Evolutionary conservation across 1,140 invertebrate genomes (phyloP).

Genomic region (Phthorimaea operculella): DNA sequence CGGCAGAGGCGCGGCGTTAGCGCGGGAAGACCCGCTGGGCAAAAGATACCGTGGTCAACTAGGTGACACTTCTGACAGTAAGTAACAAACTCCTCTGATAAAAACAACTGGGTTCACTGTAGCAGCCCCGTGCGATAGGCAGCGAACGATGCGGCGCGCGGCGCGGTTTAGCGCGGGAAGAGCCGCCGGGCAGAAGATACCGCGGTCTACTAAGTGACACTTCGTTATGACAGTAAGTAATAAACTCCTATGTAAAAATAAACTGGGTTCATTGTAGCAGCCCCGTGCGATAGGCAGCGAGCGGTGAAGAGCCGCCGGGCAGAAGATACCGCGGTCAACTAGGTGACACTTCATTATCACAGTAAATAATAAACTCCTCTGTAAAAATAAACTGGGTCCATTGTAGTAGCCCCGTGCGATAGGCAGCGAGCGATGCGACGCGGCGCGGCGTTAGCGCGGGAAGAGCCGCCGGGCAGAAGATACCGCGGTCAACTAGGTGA

Average conservation of each 20-base stretch:
- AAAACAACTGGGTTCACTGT: too few species aligned
- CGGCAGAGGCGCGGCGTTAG: too few species aligned
- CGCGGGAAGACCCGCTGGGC: constrained; percentile 29
- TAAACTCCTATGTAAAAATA: too few species aligned
- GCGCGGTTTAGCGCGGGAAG: constrained; percentile 25
- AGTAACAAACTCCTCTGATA: too few species aligned
- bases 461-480: constrained; percentile 36
- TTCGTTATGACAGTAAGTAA: constrained; percentile 49
- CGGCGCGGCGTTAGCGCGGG: constrained; percentile 28
- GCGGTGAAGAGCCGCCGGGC: too few species aligned
- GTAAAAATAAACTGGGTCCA: constrained; percentile 8
- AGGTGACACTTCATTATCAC: too few species aligned
- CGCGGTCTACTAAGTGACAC: constrained; percentile 21
- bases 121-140: too few species aligned
- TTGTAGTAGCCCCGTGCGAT: constrained; percentile 28
- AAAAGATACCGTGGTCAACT: constrained; percentile 30
- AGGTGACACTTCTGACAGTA: constrained; percentile 27
- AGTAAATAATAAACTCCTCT: too few species aligned
- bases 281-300: too few species aligned
- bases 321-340: too few species aligned
- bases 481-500: constrained; percentile 26
- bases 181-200: constrained; percentile 40
- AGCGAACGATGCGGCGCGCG: too few species aligned
- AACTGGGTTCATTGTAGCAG: too few species aligned
- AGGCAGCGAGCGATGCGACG: constrained; percentile 30